phyloP scores from a whole-genome alignment of 2,797 vertebrate species.

The Hirundo rustica region DNA sequence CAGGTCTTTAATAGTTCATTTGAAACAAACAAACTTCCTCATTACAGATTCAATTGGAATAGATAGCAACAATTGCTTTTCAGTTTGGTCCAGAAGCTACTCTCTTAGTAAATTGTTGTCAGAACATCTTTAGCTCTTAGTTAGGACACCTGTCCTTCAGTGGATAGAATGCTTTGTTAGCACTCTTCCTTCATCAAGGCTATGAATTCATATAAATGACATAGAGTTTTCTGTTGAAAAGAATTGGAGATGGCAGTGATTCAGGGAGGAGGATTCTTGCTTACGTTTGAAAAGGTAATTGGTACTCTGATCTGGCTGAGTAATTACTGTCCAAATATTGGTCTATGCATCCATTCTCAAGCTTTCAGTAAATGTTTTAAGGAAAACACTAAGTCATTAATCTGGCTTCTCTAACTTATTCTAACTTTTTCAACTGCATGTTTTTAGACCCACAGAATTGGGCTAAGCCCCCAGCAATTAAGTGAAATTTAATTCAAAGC shows the following conservation, averaged over 20 bases:
- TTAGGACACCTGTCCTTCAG: neutral
- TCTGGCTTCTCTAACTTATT: neutral
- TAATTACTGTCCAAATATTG: neutral
- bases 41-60: neutral
- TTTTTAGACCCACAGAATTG: neutral
- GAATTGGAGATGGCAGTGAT: neutral
- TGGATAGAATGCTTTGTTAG: neutral
- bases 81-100: neutral
- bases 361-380: neutral
- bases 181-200: neutral
- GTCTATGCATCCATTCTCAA: neutral
- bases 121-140: neutral
- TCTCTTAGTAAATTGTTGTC: neutral
- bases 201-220: neutral
- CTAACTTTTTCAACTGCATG: neutral
- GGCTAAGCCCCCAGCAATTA: neutral
- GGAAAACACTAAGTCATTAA: neutral
- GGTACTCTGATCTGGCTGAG: neutral
- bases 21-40: neutral
- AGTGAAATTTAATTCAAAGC: neutral
- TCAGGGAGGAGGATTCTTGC: neutral
- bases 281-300: neutral
- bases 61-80: neutral
- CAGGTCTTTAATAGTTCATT: neutral
- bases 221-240: neutral